Evolutionary conservation across 2,113 vertebrate species (phyloP), one percentile per base, ranked within the genome.

Genomic region (Romanogobio albipinnatus): DNA sequence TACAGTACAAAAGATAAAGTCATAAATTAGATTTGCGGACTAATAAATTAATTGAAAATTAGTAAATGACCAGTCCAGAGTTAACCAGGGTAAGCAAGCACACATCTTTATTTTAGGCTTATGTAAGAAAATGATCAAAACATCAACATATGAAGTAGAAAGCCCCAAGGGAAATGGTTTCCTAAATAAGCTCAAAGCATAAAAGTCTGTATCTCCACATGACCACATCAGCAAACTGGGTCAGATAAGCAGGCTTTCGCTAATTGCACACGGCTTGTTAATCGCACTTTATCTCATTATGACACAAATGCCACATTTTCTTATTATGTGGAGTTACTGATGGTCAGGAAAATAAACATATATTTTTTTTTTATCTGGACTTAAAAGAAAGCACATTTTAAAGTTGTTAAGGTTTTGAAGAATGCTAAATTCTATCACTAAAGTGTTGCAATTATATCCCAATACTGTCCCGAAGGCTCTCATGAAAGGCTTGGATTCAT

Each of bases 291-390:
- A 86, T 87, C 85, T 87, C 80, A 87, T 88, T 89, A 91, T 81
- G 80, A 90, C 91, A 93, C 89, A 91, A 90, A 91, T 89, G 90
- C 90, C 89, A 91, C 92, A 89, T 79, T 87, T 14, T n/a, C 87
- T 90, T 92, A 93, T 93, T 91, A 81, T 84, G 22, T 81, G 43
- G 5, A 92, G 85, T 89, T 76, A 90, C 85, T 87, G 89, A 29
- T 51, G n/a, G 91, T 90, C 9, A 68, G 51, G 11, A n/a, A 15
- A 39, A 39, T 39, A 51, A 5, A 4, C 3, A 1, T 19, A 9
- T 39, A 7, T 10, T 13, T 3, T 29, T 2, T 53, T 11, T 9
- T 11, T 10, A 56, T 76, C 76, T 78, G 9, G 17, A 81, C 22
- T 53, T 66, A 56, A 82, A 70, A 82, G 47, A 53, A 81, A 49